Percentiles rank a stretch among this genome's conserved stretches.
Evolutionary conservation across 2,888 invertebrate genomes (phyloP).

Genomic region (Synergus itoensis): DNA sequence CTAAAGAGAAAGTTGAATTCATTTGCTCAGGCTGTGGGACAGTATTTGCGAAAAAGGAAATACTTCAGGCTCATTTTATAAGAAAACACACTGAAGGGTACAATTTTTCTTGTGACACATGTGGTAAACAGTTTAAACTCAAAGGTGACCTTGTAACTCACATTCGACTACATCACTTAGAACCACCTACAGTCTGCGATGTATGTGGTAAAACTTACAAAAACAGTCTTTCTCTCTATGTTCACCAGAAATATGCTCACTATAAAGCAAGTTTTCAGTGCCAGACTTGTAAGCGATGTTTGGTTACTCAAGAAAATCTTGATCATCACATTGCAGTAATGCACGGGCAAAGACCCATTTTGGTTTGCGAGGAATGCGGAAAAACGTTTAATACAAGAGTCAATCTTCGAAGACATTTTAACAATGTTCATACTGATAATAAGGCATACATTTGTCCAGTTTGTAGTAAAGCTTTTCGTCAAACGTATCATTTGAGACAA

Average conservation of each 20-base stretch:
- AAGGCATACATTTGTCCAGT: conserved; percentile 66
- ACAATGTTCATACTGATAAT: conserved; percentile 61
- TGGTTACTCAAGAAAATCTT: conserved; percentile 49
- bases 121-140: conserved; percentile 59
- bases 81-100: conserved; percentile 57
- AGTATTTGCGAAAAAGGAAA: conserved; percentile 39
- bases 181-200: conserved; percentile 60
- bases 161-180: conserved; percentile 58
- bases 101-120: conserved; percentile 58
- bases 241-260: conserved; percentile 65
- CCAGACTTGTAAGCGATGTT: conserved; percentile 40
- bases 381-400: conserved; percentile 44
- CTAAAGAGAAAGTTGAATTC: not conserved
- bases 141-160: conserved; percentile 61
- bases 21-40: conserved; percentile 43
- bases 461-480: conserved; percentile 67
- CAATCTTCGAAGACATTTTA: conserved; percentile 22
- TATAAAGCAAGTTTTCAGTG: conserved; percentile 52
- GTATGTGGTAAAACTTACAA: conserved; percentile 64
- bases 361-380: conserved; percentile 50
- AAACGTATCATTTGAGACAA: conserved; percentile 68
- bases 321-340: conserved; percentile 47
- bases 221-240: conserved; percentile 62
- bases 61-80: conserved; percentile 38
- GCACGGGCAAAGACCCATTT: conserved; percentile 26